phyloP scores from a whole-genome alignment of 2,797 vertebrate species.

The Falco berigora region DNA sequence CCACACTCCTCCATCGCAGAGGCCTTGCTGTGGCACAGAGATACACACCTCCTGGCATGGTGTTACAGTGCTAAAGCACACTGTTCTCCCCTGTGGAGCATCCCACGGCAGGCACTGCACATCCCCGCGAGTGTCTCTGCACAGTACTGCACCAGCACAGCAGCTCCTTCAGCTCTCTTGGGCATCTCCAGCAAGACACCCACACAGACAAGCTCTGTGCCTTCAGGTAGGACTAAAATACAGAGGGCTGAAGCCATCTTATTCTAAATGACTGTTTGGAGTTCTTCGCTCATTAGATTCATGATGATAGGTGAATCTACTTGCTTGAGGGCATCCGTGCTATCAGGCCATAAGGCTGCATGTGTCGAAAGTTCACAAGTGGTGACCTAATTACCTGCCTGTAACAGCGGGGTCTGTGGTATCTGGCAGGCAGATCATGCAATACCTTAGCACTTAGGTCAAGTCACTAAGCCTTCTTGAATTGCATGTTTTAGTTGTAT shows the following conservation, averaged over 20 bases:
- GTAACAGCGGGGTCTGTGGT: not conserved
- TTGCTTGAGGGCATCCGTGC: not conserved
- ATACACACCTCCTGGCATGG: accelerated
- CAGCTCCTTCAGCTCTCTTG: not conserved
- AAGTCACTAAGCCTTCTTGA: slow-evolving; percentile 34
- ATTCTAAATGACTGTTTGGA: not conserved
- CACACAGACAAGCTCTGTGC: not conserved
- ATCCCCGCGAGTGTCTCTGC: accelerated
- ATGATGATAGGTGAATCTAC: not conserved
- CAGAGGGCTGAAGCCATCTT: not conserved
- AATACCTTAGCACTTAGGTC: slow-evolving; percentile 48
- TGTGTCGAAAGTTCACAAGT: slow-evolving; percentile 43
- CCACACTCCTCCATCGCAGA: accelerated
- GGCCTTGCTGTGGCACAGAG: not conserved
- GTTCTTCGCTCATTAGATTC: not conserved
- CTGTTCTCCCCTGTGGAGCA: no score
- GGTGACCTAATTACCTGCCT: slow-evolving; percentile 45
- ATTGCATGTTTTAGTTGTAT: slow-evolving; percentile 42
- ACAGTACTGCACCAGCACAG: not conserved
- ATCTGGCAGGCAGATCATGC: slow-evolving; percentile 32
- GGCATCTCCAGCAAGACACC: not conserved
- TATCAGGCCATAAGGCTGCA: not conserved
- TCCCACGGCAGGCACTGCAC: not conserved
- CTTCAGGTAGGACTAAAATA: not conserved
- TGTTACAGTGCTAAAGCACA: not conserved